Evolutionary conservation across 2,797 vertebrate genomes (phyloP).

Genomic region (Discoglossus pictus): DNA sequence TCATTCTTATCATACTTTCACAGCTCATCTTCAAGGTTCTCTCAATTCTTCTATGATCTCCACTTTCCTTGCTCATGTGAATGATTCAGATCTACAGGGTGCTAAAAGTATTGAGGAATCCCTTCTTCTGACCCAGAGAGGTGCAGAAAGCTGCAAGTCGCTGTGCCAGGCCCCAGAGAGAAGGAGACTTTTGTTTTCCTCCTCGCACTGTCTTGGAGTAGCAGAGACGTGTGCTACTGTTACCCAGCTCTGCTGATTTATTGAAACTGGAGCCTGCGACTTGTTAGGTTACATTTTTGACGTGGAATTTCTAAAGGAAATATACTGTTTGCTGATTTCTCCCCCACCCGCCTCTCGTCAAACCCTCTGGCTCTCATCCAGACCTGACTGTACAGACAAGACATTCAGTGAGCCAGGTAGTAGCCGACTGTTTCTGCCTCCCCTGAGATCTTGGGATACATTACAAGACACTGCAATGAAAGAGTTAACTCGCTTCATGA

Average conservation of each 20-base stretch:
- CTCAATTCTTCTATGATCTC: too few species aligned
- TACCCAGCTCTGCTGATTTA: conserved; percentile 63
- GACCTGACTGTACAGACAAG: conserved; percentile 58
- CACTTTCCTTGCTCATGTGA: too few species aligned
- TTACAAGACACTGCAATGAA: too few species aligned
- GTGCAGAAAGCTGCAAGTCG: conserved; percentile 62
- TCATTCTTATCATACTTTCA: too few species aligned
- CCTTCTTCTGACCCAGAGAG: conserved; percentile 54
- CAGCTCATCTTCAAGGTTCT: too few species aligned
- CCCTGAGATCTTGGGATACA: not conserved
- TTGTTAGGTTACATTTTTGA: conserved; percentile 57
- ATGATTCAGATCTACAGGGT: too few species aligned
- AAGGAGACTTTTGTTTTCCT: conserved; percentile 64
- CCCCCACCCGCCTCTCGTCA: not conserved
- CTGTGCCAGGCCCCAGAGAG: conserved; percentile 57
- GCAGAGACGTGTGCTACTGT: conserved; percentile 56
- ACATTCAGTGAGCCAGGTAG: conserved; percentile 54
- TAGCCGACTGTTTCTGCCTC: not conserved
- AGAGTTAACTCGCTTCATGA: too few species aligned
- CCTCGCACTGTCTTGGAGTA: conserved; percentile 54
- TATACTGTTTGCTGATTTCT: conserved; percentile 57
- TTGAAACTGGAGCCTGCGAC: conserved; percentile 64
- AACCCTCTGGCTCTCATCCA: conserved; percentile 54
- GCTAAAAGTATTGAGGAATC: conserved; percentile 10
- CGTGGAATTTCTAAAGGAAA: conserved; percentile 70